A percentile compares a stretch with the other conserved stretches of the same genome.
Conservation (phyloP, 2,113 vertebrate species). For the Elanus axillaris region DNA sequence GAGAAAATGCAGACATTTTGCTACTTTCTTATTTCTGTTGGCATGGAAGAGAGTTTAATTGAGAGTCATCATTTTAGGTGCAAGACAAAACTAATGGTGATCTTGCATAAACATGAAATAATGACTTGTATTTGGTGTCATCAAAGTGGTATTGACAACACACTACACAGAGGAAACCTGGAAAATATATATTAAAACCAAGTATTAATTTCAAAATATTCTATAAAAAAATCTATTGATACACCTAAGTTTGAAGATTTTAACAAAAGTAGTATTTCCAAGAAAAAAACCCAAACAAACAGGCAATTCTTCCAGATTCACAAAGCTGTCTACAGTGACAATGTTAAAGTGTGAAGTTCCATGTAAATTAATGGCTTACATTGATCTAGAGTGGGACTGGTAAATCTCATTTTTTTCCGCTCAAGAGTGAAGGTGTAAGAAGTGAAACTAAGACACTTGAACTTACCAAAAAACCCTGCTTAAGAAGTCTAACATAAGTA, state of each 20-base stretch:
- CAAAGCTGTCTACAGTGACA: background rate
- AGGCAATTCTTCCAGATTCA: background rate
- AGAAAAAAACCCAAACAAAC: background rate
- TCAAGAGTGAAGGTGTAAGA: background rate
- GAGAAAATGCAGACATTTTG: background rate
- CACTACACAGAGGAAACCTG: background rate
- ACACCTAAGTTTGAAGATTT: background rate
- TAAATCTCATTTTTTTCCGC: background rate
- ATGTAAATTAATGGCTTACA: background rate
- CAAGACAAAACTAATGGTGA: background rate
- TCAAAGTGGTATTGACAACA: background rate
- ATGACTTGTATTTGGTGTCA: background rate
- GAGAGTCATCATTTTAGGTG: background rate
- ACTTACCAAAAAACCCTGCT: background rate
- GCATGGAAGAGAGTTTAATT: background rate
- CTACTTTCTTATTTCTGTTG: background rate
- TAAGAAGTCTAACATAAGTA: background rate
- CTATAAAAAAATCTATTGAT: background rate
- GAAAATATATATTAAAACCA: background rate
- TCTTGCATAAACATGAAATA: background rate
- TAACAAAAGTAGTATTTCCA: background rate
- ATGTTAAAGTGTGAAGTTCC: background rate
- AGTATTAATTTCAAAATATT: background rate
- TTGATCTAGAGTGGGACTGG: accelerated
- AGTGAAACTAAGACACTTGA: background rate